Percentiles rank a stretch among this genome's conserved stretches.
phyloP scores from a whole-genome alignment of 2,797 vertebrate species.

The Naso thynnoides region DNA sequence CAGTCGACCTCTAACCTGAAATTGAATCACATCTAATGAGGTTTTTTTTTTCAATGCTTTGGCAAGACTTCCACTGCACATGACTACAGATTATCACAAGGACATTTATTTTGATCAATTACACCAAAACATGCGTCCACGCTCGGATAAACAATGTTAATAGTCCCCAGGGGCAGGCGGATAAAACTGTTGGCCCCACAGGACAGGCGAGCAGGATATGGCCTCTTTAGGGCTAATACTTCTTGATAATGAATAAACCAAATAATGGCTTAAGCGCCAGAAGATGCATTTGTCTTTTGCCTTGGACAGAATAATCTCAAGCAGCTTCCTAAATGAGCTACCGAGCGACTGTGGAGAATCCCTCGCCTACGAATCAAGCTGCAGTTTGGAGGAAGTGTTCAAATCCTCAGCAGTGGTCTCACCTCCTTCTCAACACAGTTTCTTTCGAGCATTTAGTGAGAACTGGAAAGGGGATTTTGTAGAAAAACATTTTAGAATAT shows the following conservation, averaged over 20 bases:
- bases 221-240: slow-evolving; percentile 28
- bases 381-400: slow-evolving; percentile 6
- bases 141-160: slow-evolving; percentile 40
- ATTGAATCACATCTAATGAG: not conserved
- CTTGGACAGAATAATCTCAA: slow-evolving; percentile 59
- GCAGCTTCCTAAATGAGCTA: slow-evolving; percentile 58
- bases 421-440: not conserved
- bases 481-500: not conserved
- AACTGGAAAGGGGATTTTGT: not conserved
- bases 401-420: not conserved
- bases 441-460: slow-evolving; percentile 7
- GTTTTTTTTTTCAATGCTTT: not conserved
- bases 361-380: slow-evolving; percentile 22
- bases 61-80: slow-evolving; percentile 1
- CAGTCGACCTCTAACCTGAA: slow-evolving; percentile 36
- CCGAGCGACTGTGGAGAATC: slow-evolving; percentile 30
- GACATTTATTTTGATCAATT: slow-evolving; percentile 28
- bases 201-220: slow-evolving; percentile 47
- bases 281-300: slow-evolving; percentile 55
- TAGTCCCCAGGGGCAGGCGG: slow-evolving; percentile 33
- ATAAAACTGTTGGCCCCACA: slow-evolving; percentile 35
- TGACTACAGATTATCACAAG: slow-evolving; percentile 9
- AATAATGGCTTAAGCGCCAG: slow-evolving; percentile 25
- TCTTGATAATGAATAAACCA: slow-evolving; percentile 51
- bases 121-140: slow-evolving; percentile 5